Percentiles rank a stretch among this genome's conserved stretches.
These are phyloP conservation scores for Trissoscelio sp. DNA, from an alignment of 2,888 invertebrate species.

Conservation along the genomic window DNA sequence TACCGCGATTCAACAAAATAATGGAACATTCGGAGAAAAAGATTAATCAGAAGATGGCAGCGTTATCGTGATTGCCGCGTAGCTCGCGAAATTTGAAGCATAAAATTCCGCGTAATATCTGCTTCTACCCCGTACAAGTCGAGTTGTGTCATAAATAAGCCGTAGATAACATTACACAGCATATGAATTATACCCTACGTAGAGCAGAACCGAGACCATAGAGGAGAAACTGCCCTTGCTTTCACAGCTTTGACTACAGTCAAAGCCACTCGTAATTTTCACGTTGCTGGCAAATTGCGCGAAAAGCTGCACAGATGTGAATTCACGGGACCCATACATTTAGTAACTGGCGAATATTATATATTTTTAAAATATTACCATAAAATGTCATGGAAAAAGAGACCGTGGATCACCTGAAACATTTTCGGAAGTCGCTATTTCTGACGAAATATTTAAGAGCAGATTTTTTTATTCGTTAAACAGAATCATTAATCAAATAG, in stretches of 20 bases:
- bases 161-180: constrained; percentile 75
- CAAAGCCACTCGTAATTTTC: constrained; percentile 73
- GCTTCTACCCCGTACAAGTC: constrained; percentile 65
- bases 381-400: background rate
- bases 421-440: background rate
- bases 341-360: constrained; percentile 36
- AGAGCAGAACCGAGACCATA: constrained; percentile 62
- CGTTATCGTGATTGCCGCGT: constrained; percentile 70
- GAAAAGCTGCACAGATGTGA: constrained; percentile 69
- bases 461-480: background rate
- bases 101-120: constrained; percentile 73
- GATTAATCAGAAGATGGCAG: constrained; percentile 57
- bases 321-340: constrained; percentile 55
- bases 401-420: background rate
- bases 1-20: constrained; percentile 36
- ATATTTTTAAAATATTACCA: constrained; percentile 29
- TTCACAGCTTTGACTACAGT: constrained; percentile 67
- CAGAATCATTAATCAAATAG: constrained; percentile 12
- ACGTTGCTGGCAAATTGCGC: constrained; percentile 68
- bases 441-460: constrained; percentile 3
- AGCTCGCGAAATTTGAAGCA: constrained; percentile 70
- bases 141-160: constrained; percentile 73
- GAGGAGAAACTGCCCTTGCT: constrained; percentile 62
- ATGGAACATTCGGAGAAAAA: constrained; percentile 58
- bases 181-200: constrained; percentile 74